phyloP scores from a whole-genome alignment of 2,797 vertebrate genomes.

The Limosa lapponica region DNA sequence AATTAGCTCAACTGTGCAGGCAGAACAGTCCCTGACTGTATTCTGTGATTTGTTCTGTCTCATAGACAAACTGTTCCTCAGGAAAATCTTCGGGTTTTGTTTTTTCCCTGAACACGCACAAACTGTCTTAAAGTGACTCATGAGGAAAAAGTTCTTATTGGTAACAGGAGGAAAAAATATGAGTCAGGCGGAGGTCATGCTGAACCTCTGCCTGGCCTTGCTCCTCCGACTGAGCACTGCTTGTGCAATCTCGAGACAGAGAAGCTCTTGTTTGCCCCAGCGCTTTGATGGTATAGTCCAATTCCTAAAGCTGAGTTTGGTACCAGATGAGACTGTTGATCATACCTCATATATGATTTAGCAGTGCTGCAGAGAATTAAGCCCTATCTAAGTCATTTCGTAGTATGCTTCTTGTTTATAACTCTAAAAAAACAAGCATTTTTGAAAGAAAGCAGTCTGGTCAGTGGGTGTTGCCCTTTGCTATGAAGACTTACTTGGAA shows the following conservation, averaged over 20 bases:
- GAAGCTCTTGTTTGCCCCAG: not conserved
- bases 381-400: not conserved
- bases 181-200: constrained; percentile 63
- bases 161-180: constrained; percentile 57
- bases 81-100: not conserved
- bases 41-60: not conserved
- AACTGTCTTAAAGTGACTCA: constrained; percentile 61
- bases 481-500: not conserved
- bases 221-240: not conserved
- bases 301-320: accelerated
- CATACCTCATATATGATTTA: not conserved
- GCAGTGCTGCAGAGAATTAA: not conserved
- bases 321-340: not conserved
- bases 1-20: not conserved
- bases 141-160: constrained; percentile 64
- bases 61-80: constrained; percentile 14
- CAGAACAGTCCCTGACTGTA: not conserved
- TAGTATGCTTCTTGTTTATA: not conserved
- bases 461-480: not conserved
- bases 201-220: constrained; percentile 29
- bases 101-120: not conserved
- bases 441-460: not conserved
- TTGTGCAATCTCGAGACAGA: constrained; percentile 39
- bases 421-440: accelerated
- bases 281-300: not conserved